Base-by-base conservation (phyloP, 2,888 invertebrate genomes). In the Lobophora halterata region DNA sequence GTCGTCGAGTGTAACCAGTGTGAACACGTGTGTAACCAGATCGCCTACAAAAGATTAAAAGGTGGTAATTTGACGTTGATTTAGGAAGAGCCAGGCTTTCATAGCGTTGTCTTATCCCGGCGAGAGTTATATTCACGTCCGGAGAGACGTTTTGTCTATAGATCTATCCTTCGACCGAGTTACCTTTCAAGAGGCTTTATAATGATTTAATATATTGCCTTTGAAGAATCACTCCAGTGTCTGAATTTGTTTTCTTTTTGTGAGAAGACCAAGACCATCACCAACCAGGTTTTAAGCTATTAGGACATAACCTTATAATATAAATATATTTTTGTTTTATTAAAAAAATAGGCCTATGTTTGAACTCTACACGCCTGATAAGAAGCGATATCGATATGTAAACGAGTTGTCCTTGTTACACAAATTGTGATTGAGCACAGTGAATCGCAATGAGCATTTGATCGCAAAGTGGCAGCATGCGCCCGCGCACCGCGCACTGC, bases 11-110 rank as follows among this genome's bases (percentile, higher is more conserved):
- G n/a, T 68, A 68, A 65, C 55, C 52, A 62, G 55, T 57, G 66
- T 57, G 71, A 72, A 77, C 81, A 81, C 79, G 79, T 79, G 77
- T 79, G 85, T 77, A 86, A 87, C 80, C 74, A 62, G 79, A 85
- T 80, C 79, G 72, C 66, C 71, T 64, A 73, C 80, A 77, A 77
- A 77, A 81, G 85, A 82, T 86, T 85, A 85, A 77, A 79, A 82
- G 77, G 79, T 83, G 82, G 81, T 85, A 85, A 85, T 87, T 83
- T 85, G 86, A 86, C 86, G 61, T 85, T 86, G 86, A 86, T 85
- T 82, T 85, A 86, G 72, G 72, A 71, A 74, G 73, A 75, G 66
- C 63, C 48, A 52, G 52, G 67, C 77, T 80, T 75, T 82, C 79
- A 80, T 77, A 70, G 70, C 78, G 38, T 43, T 43, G 43, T 43